Evolutionary conservation across 2,888 invertebrate genomes (phyloP), one percentile per base, ranked within the genome.

Genomic region (Elaeidobius kamerunicus): DNA sequence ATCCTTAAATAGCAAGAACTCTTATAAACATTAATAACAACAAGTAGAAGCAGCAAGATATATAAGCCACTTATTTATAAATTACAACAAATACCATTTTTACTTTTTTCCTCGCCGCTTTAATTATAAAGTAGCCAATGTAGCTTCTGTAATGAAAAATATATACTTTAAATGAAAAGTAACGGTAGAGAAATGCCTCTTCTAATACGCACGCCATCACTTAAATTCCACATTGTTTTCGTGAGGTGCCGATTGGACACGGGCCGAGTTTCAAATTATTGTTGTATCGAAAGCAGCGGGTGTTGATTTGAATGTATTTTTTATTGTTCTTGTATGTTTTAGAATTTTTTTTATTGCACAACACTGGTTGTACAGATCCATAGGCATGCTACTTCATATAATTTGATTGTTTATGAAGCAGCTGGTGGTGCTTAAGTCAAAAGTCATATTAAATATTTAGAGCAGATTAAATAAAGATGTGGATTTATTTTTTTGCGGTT

Each of bases 161-260:
- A 27, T 16, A 23, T 36, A 27, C 23, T 36, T 46, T 46, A 46
- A 46, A 46, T 46, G 38, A 46, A 38, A 45, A 36, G 4, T 46
- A 46, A 46, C 46, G 46, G 46, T 36, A 23, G 27, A 20, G 38
- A 46, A 46, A 42, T 46, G 42, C 42, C 42, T 42, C 30, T 28
- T 28, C 28, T 42, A 42, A 30, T 42, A 42, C 42, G 42, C 30
- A 42, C 16, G 42, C 30, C 4, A 42, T 2, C 5, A 16, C 5
- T 17, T 30, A 42, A 42, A 42, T 30, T 27, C 42, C 42, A 28
- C 23, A 16, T 28, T 42, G 42, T 28, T 42, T 42, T 42, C 42
- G 42, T 27, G 30, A 30, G 30, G 28, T 30, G 30, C 11, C 15
- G 42, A 42, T 42, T 42, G 16, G 42, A 17, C 42, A 42, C 30